Evolutionary conservation across 1,140 invertebrate genomes (phyloP).

Genomic region (Zaprionus capensis): DNA sequence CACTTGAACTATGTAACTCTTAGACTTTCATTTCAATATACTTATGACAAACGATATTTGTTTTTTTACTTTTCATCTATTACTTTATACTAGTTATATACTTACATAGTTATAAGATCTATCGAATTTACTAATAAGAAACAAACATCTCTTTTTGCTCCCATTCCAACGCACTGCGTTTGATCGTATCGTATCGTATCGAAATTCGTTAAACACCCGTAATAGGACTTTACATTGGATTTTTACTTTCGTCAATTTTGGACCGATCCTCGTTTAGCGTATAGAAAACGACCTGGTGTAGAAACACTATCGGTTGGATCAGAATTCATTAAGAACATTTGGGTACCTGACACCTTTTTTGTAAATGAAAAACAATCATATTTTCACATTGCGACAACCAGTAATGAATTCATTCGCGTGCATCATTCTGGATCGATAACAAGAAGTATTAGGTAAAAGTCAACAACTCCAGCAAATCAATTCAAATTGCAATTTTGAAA

Average conservation of each 20-base stretch:
- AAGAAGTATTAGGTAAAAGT: conserved; percentile 95
- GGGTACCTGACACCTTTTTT: conserved; percentile 99
- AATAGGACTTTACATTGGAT: conserved; percentile 98
- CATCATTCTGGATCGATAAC: conserved; percentile 97
- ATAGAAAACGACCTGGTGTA: conserved; percentile 93
- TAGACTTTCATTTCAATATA: conserved; percentile 36
- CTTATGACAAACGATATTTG: conserved; percentile 23
- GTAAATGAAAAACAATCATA: conserved; percentile 99
- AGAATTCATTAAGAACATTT: conserved; percentile 98
- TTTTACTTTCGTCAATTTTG: conserved; percentile 99
- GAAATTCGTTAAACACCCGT: conserved; percentile 24
- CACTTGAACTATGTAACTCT: conserved; percentile 20
- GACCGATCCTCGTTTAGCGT: conserved; percentile 97
- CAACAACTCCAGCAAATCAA: conserved; percentile 60
- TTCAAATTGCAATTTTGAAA: conserved; percentile 54
- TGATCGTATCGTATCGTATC: conserved; percentile 30
- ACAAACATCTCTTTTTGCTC: conserved; percentile 60
- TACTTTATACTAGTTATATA: conserved; percentile 11
- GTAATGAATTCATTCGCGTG: conserved; percentile 98
- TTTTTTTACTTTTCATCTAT: conserved; percentile 7
- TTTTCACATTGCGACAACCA: conserved; percentile 98
- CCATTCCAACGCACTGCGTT: conserved; percentile 24
- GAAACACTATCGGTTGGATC: conserved; percentile 95
- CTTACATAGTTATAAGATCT: conserved; percentile 31
- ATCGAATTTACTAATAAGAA: conserved; percentile 54